These are phyloP conservation scores for Peromyscus melanophrys DNA, from an alignment of 2,797 vertebrate species.

Conservation along the genomic window DNA sequence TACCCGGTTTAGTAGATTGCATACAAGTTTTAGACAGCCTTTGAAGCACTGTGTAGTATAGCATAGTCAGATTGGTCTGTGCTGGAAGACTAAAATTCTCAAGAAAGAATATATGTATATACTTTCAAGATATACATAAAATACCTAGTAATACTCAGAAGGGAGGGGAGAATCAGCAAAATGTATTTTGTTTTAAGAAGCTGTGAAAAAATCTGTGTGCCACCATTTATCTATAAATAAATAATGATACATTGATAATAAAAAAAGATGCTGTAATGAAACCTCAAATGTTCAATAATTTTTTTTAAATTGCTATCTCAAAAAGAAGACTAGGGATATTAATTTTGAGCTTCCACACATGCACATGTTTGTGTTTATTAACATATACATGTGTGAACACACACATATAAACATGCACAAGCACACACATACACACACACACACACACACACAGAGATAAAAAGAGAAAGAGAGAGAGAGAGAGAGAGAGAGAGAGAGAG, in stretches of 20 bases:
- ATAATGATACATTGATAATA: conserved; percentile 31
- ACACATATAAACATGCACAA: not conserved
- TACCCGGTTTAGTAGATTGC: not conserved
- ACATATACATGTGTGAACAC: not conserved
- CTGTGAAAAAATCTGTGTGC: conserved; percentile 19
- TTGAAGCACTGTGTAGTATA: not conserved
- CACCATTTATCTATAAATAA: conserved; percentile 37
- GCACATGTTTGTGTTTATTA: too few species aligned
- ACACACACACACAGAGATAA: too few species aligned
- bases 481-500: too few species aligned
- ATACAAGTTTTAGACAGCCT: not conserved
- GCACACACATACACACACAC: not conserved
- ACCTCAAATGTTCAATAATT: too few species aligned
- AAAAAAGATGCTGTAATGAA: too few species aligned
- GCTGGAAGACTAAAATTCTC: conserved; percentile 7
- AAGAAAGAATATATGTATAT: not conserved
- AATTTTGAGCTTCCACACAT: not conserved
- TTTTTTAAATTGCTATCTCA: not conserved
- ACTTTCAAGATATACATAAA: not conserved
- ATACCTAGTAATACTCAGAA: not conserved
- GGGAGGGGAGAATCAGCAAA: not conserved
- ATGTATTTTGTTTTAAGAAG: not conserved
- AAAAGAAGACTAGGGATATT: not conserved
- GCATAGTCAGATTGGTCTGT: not conserved
- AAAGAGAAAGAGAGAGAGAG: too few species aligned